Percentiles rank a stretch among this genome's conserved stretches.
phyloP scores from a whole-genome alignment of 2,113 vertebrate species.

The Lota lota region DNA sequence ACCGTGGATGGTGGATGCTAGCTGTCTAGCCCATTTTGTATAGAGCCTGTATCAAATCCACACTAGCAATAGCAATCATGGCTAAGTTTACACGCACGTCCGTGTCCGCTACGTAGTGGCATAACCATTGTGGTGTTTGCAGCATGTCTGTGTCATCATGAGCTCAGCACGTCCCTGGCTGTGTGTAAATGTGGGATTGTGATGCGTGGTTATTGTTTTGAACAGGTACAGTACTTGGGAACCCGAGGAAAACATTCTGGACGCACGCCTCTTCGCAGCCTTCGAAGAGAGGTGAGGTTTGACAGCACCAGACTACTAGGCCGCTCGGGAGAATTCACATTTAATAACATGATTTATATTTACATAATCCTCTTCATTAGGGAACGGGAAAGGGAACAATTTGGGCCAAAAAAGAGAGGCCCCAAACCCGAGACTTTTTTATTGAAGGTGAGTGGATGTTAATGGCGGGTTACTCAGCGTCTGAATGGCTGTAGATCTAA shows the following conservation, averaged over 20 bases:
- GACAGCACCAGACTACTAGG: conserved; percentile 22
- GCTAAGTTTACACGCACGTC: conserved; percentile 53
- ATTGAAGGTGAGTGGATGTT: conserved; percentile 80
- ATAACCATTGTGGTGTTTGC: background rate
- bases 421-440: conserved; percentile 97
- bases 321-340: conserved; percentile 46
- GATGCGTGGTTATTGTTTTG: conserved; percentile 28
- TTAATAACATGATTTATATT: background rate
- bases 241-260: conserved; percentile 96
- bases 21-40: no score
- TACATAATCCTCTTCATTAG: conserved; percentile 55
- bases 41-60: background rate
- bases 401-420: conserved; percentile 93
- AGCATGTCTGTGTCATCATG: background rate
- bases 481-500: background rate
- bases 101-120: conserved; percentile 44
- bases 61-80: conserved; percentile 50
- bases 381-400: conserved; percentile 93
- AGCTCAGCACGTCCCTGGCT: background rate
- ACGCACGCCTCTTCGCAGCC: conserved; percentile 90
- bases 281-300: conserved; percentile 93
- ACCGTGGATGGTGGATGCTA: no score
- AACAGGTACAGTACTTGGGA: conserved; percentile 98
- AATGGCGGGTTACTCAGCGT: background rate
- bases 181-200: conserved; percentile 4